Evolutionary conservation across 2,797 vertebrate species (phyloP), one percentile per base, ranked within the genome.

Genomic region (Hylomyscus alleni): DNA sequence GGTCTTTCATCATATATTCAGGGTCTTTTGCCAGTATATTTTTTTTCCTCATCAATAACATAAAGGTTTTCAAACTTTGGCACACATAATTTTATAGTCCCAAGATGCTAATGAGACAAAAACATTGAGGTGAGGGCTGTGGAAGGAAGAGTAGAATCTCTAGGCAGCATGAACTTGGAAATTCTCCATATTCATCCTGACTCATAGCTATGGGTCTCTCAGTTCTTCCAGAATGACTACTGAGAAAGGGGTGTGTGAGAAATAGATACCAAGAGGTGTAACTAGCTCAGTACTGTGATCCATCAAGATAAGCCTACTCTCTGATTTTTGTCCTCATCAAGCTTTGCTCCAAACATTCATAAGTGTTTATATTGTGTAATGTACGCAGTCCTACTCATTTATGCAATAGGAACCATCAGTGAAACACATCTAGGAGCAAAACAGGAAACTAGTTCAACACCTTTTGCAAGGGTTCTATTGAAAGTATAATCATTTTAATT

Each of bases 351-450:
- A 94, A 80, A 88, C 73, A 40, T 52, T 82, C 95, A 80, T 86
- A 96, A 96, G 80, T 6, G 67, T 96, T 97, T 95, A 94, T 7
- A 37, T 91, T 93, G 85, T 90, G 76, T 75, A 95, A 97, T 81
- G 73, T 90, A 92, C 91, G 67, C 62, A 95, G 93, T 93, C 81
- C 47, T 44, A 37, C 31, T 93, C 56, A 82, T 7, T 95, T 95
- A 94, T 19, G 60, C 91, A 89, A 90, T 56, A 91, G 52, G n/a
- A 95, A 26, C 13, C 67, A 89, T 80, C 76, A 90, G 56, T 86
- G 72, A 95, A 94, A 95, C 29, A 96, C 56, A 90, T 78, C 87
- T 65, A 4, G 29, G 73, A 58, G 14, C 11, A 29, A 94, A 95
- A 94, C 91, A 50, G 56, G 95, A 85, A 89, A 89, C 78, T 91